Evolutionary conservation across 2,888 invertebrate genomes (phyloP), one percentile per base, ranked within the genome.

Genomic region (Leptothorax acervorum): DNA sequence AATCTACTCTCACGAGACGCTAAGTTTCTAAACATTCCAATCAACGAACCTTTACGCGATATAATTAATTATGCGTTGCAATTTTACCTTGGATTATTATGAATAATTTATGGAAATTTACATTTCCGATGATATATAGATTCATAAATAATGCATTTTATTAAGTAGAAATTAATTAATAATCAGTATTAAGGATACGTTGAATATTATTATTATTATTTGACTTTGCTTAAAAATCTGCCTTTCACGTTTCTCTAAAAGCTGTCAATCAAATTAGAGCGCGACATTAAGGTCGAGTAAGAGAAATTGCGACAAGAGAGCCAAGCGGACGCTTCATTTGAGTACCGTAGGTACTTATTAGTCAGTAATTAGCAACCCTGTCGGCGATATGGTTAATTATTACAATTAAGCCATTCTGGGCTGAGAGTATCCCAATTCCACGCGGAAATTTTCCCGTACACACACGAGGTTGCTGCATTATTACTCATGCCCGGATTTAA

Each of bases 301-400:
- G 73, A 71, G 60, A 81, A 81, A 81, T 53, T 63, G 53, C 11
- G 31, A 75, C 62, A 53, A 53, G 51, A 74, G 75, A 63, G 35
- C 3, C 18, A 9, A 53, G 76, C 48, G 53, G 18, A 82, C 11
- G 45, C 62, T 65, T 53, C 53, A 65, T 63, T 82, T 53, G 76
- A 78, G 78, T 31, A 60, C 15, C 45, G 39, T 15, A 11, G 42
- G 15, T 31, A 63, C 15, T 86, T 88, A 86, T 89, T 90, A 90
- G 85, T 75, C 73, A 31, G 63, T 85, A 87, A 90, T 88, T 89
- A 90, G 85, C 66, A 82, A 78, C 82, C 76, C 62, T 73, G 65
- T 31, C 31, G 60, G 48, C 63, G 68, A 76, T 79, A 62, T 68
- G 18, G 65, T 60, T 81, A 84, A 84, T 75, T 57, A 73, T 88